These are phyloP conservation scores for Ceratoteleas bidentatus DNA, from an alignment of 1,140 invertebrate genomes.

Conservation along the genomic window DNA sequence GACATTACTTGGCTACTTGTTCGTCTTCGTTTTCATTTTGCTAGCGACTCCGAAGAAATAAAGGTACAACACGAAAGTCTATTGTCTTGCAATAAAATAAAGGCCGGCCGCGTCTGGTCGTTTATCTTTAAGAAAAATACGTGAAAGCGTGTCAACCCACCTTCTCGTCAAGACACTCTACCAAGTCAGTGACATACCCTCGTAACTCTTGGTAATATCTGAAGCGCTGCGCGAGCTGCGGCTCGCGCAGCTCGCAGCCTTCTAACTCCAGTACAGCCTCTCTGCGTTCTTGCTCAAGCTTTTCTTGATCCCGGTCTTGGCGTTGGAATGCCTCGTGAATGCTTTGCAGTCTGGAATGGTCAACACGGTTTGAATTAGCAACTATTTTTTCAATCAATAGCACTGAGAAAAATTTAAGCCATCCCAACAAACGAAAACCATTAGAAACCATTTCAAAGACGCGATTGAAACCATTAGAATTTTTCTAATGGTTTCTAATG, in stretches of 20 bases:
- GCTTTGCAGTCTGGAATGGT: constrained; percentile 83
- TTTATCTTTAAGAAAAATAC: constrained; percentile 71
- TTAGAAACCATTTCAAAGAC: too few species aligned
- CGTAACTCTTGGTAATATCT: constrained; percentile 97
- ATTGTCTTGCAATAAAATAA: constrained; percentile 27
- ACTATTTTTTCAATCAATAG: too few species aligned
- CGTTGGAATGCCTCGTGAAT: constrained; percentile 84
- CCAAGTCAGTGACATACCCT: constrained; percentile 97
- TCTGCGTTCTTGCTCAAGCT: constrained; percentile 83
- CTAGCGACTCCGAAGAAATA: constrained; percentile 10
- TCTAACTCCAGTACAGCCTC: constrained; percentile 84
- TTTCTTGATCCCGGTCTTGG: constrained; percentile 81
- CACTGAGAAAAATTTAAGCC: too few species aligned
- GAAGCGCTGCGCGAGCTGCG: constrained; percentile 88
- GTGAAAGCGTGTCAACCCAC: constrained; percentile 84
- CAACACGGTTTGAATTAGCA: too few species aligned
- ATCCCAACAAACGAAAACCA: too few species aligned
- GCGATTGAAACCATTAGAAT: too few species aligned
- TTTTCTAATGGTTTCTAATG: too few species aligned
- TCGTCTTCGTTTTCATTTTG: constrained; percentile 5
- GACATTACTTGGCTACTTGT: not conserved
- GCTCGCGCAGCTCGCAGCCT: constrained; percentile 84
- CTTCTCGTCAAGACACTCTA: constrained; percentile 97
- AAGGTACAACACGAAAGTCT: constrained; percentile 17
- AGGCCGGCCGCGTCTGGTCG: constrained; percentile 28